Percentiles rank a stretch among this genome's conserved stretches.
Conservation (phyloP, 37 sponge, comb jelly and placozoan genomes). For the Diacarnus erythraeanus region DNA sequence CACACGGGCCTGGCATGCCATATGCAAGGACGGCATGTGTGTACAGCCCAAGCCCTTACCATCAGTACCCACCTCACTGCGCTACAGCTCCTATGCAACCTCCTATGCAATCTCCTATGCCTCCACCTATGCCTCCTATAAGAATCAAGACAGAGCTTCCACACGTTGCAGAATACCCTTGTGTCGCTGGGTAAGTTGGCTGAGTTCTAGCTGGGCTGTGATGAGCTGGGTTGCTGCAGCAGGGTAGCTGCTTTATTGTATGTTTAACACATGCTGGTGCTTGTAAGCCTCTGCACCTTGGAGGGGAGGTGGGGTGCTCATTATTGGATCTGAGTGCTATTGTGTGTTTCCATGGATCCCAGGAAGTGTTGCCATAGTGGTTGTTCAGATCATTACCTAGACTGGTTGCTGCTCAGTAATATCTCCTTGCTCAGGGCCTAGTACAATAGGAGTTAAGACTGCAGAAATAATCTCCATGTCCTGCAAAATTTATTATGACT, state of each 20-base stretch:
- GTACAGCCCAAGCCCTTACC: conserved; percentile 36
- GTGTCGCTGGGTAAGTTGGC: conserved; percentile 4
- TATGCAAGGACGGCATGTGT: conserved; percentile 39
- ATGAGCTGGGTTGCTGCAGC: background rate
- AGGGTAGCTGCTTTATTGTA: background rate
- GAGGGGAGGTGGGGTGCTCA: conserved; percentile 9
- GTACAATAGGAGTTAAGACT: no score
- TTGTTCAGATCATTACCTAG: no score
- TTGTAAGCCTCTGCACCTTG: background rate
- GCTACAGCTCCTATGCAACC: background rate
- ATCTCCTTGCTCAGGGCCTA: no score
- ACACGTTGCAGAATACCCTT: conserved; percentile 8
- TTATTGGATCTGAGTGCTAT: background rate
- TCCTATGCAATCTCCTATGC: background rate
- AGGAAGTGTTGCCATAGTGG: conserved; percentile 29
- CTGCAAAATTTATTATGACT: no score
- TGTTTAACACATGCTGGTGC: background rate
- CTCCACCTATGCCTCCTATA: conserved; percentile 8
- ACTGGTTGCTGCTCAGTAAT: no score
- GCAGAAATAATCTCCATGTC: no score
- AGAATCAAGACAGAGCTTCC: conserved; percentile 50
- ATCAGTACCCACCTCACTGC: conserved; percentile 35
- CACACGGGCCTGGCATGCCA: conserved; percentile 56
- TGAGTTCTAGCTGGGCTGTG: background rate
- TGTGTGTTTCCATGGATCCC: conserved; percentile 14